These are phyloP conservation scores for Cryptophagus acutangulus DNA, from an alignment of 2,888 invertebrate genomes.

Conservation along the genomic window DNA sequence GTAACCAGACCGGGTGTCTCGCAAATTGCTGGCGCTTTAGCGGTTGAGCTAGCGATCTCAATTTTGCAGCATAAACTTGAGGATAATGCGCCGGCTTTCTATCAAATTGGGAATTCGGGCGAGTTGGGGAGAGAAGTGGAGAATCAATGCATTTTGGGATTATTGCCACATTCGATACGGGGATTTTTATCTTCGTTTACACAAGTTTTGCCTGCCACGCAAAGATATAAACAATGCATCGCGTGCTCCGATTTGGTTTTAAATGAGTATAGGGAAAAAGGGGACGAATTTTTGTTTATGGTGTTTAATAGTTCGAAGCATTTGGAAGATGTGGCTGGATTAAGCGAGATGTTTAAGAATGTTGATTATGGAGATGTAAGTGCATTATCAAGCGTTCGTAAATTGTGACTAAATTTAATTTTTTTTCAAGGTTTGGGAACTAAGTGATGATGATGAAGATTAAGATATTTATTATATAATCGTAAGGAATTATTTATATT, in stretches of 20 bases:
- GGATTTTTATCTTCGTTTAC: slow-evolving; percentile 83
- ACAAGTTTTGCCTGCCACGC: slow-evolving; percentile 77
- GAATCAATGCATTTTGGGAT: slow-evolving; percentile 59
- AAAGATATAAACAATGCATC: slow-evolving; percentile 84
- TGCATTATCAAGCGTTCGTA: too few species aligned
- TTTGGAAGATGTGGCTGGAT: slow-evolving; percentile 81
- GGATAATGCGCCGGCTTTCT: slow-evolving; percentile 62
- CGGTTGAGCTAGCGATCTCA: slow-evolving; percentile 84
- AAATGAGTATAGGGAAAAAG: slow-evolving; percentile 51
- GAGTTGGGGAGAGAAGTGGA: slow-evolving; percentile 19
- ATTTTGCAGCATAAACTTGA: slow-evolving; percentile 77
- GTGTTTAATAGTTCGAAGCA: slow-evolving; percentile 76
- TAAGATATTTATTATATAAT: slow-evolving; percentile 8
- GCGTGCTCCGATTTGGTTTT: slow-evolving; percentile 73
- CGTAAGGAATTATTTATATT: too few species aligned
- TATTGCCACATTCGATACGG: slow-evolving; percentile 88
- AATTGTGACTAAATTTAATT: slow-evolving; percentile 5
- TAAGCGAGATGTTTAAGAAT: slow-evolving; percentile 59
- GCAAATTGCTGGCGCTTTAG: slow-evolving; percentile 82
- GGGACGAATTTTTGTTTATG: slow-evolving; percentile 68
- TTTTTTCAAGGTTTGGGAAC: slow-evolving; percentile 35
- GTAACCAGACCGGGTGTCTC: slow-evolving; percentile 94
- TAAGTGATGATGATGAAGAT: slow-evolving; percentile 29
- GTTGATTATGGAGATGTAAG: slow-evolving; percentile 57
- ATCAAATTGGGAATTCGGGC: slow-evolving; percentile 41